Evolutionary conservation across 2,797 vertebrate species (phyloP).

Genomic region (Chaunax sp.): DNA sequence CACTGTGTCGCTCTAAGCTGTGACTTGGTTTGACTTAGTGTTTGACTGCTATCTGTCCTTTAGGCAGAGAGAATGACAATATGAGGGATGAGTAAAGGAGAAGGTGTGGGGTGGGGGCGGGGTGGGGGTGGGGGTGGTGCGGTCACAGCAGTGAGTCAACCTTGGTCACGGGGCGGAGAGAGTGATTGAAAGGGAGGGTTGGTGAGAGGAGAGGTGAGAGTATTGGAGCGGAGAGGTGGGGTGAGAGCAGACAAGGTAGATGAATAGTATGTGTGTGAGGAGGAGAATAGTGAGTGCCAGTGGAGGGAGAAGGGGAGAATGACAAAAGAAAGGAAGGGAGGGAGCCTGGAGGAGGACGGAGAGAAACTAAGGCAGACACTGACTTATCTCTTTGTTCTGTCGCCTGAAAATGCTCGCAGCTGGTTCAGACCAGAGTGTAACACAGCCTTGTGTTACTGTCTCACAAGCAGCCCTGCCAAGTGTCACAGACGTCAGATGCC

Average conservation of each 20-base stretch:
- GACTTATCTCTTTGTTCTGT: constrained; percentile 79
- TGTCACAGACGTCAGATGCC: constrained; percentile 72
- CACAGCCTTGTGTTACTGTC: constrained; percentile 65
- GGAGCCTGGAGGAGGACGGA: constrained; percentile 45
- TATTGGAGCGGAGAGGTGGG: constrained; percentile 50
- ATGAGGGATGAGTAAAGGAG: constrained; percentile 36
- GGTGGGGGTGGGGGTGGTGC: constrained; percentile 35
- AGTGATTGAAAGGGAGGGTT: constrained; percentile 62
- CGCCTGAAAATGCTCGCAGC: constrained; percentile 71
- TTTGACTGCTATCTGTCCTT: constrained; percentile 51
- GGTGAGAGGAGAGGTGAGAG: constrained; percentile 63
- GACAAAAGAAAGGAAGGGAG: constrained; percentile 28
- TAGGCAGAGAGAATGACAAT: constrained; percentile 54
- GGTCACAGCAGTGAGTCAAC: constrained; percentile 79
- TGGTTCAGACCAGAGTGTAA: constrained; percentile 69
- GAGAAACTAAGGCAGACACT: constrained; percentile 68
- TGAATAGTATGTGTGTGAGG: constrained; percentile 38
- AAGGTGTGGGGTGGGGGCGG: constrained; percentile 20
- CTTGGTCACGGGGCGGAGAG: constrained; percentile 68
- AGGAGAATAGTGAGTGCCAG: constrained; percentile 33
- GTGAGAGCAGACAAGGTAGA: constrained; percentile 45
- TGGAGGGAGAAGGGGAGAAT: constrained; percentile 27
- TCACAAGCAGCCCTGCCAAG: constrained; percentile 63
- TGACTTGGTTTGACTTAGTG: constrained; percentile 30
- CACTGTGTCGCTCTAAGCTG: neutral